Evolutionary conservation across 2,113 vertebrate species (phyloP).

Genomic region (Nothoprocta pentlandii): DNA sequence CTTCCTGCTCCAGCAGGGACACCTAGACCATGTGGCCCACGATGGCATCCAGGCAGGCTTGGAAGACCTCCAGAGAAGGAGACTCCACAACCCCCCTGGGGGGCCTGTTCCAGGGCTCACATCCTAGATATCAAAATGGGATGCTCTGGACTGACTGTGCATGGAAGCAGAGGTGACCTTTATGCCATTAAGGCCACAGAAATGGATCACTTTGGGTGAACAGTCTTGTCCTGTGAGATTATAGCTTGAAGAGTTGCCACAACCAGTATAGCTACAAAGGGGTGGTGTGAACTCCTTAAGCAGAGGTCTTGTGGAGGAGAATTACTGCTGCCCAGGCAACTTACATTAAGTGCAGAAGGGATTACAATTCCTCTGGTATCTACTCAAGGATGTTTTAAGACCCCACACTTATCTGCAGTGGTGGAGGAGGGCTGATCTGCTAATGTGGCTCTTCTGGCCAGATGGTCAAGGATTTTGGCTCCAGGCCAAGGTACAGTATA

Average conservation of each 20-base stretch:
- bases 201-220: neutral
- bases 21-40: too few species aligned
- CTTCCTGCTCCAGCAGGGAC: too few species aligned
- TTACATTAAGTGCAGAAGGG: rapidly evolving
- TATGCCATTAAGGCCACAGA: neutral
- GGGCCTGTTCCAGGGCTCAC: too few species aligned
- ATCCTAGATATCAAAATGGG: neutral
- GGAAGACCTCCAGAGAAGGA: too few species aligned
- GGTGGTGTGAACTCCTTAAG: neutral
- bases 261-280: neutral
- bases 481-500: neutral
- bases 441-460: neutral
- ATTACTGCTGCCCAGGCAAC: neutral
- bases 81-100: too few species aligned
- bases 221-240: neutral
- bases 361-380: neutral
- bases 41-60: too few species aligned
- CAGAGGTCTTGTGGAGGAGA: neutral
- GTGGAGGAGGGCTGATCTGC: neutral
- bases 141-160: neutral
- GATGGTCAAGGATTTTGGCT: neutral
- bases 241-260: neutral
- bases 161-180: neutral
- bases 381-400: neutral
- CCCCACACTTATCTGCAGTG: neutral